These are phyloP conservation scores for Piliocolobus tephrosceles DNA, from an alignment of 2,113 vertebrate species.

Conservation along the genomic window DNA sequence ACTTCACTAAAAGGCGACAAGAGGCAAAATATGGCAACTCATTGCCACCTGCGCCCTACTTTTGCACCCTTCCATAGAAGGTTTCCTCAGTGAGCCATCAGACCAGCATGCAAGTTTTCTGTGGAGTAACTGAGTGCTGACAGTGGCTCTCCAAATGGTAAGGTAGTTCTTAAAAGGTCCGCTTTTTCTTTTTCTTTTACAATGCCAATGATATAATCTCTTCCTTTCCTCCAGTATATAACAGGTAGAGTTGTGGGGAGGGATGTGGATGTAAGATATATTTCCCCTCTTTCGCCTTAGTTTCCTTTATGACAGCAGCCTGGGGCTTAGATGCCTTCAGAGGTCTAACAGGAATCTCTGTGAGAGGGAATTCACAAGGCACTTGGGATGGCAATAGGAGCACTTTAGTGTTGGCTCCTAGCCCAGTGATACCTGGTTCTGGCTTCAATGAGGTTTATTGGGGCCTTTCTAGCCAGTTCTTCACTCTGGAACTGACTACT, in stretches of 20 bases:
- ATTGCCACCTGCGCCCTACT: neutral
- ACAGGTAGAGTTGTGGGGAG: neutral
- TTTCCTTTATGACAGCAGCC: neutral
- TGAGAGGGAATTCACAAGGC: neutral
- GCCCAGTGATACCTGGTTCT: neutral
- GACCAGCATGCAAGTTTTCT: neutral
- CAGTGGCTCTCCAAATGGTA: neutral
- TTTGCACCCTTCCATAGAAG: neutral
- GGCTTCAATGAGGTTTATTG: neutral
- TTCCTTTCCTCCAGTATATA: neutral
- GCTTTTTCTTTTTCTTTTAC: neutral
- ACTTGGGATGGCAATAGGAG: neutral
- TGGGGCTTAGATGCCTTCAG: neutral
- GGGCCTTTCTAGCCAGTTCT: neutral
- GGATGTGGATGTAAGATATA: neutral
- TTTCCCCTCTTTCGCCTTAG: neutral
- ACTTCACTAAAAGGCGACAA: neutral
- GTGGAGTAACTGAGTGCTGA: neutral
- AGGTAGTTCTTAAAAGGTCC: neutral
- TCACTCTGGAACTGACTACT: neutral
- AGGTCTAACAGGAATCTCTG: neutral
- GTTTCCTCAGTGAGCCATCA: neutral
- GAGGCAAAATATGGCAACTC: neutral
- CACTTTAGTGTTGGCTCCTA: neutral
- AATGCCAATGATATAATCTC: neutral